These are phyloP conservation scores for Diprion similis DNA, from an alignment of 1,140 invertebrate genomes.

Conservation along the genomic window DNA sequence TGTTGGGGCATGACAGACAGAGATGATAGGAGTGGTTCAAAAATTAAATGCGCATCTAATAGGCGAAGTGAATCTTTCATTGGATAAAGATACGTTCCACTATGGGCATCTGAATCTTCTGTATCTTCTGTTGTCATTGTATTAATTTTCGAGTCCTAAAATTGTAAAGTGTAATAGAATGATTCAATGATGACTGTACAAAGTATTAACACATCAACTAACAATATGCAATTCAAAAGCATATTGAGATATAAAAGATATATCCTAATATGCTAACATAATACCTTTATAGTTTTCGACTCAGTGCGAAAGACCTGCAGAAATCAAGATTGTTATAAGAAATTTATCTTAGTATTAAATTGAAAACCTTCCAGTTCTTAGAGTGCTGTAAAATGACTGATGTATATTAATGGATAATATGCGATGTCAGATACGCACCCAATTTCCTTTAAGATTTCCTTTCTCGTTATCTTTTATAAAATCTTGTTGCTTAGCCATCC, in stretches of 20 bases:
- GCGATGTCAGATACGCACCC: constrained; percentile 42
- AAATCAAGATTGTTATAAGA: constrained; percentile 9
- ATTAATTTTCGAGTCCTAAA: constrained; percentile 67
- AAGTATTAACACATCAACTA: constrained; percentile 13
- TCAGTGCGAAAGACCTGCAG: constrained; percentile 58
- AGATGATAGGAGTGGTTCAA: constrained; percentile 84
- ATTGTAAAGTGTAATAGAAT: constrained; percentile 30
- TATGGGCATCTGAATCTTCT: constrained; percentile 58
- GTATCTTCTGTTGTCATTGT: constrained; percentile 66
- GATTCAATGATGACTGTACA: constrained; percentile 14
- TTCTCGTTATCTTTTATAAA: constrained; percentile 63
- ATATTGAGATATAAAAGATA: constrained; percentile 3
- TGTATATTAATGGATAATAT: constrained; percentile 10
- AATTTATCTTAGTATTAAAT: neutral
- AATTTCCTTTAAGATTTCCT: constrained; percentile 58
- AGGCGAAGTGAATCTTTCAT: constrained; percentile 84
- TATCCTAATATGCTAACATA: constrained; percentile 6
- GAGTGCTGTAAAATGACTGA: constrained; percentile 23
- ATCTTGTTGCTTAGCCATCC: constrained; percentile 93
- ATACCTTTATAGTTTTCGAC: constrained; percentile 55
- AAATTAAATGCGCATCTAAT: constrained; percentile 91
- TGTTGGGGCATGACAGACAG: constrained; percentile 88
- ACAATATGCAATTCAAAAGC: constrained; percentile 4
- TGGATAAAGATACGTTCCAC: constrained; percentile 71
- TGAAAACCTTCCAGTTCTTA: neutral